Base-by-base conservation (phyloP, 2,797 vertebrate species). In the Acanthurus tractus region DNA sequence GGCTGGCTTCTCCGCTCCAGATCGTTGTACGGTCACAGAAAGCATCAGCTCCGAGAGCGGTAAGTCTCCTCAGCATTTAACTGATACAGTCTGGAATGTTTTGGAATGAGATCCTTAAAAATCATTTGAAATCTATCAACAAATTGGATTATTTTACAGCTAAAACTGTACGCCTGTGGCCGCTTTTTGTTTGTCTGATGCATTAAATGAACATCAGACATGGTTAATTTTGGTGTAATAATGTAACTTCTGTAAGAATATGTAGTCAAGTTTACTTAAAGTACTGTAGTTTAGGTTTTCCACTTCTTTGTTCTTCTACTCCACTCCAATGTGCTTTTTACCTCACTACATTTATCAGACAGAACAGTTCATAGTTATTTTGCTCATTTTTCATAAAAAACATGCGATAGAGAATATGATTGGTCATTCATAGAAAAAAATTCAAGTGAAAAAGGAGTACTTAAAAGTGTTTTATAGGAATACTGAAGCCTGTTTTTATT, bases 1-100 rank as follows among this genome's bases (percentile, higher is more conserved):
- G 80, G 76, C 25, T 71, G 29, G 80, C 25, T 2, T 14, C 63
- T 79, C 82, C 23, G 50, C 2, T 71, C 42, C 11, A 2, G 76
- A 81, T 1, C 10, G 1, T 5, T 93, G 91, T 42, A 1, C 0
- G 0, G 0, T 78, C 54, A 18, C 29, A 0, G 68, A 81, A 0
- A 66, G 36, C 77, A 71, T 20, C 74, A 62, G 14, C 59, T 63
- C 55, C 29, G 42, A 59, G 1, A 34, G 53, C 1, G 54, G 93
- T 93, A 65, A 79, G 89, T 81, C n/a, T 12, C 9, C 1, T 1
- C 20, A 11, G 40, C 64, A 2, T 54, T 48, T 2, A 25, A 1
- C 17, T 17, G 2, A 4, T 13, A 12, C 9, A 4, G 1, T 15
- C 14, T 12, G 15, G 3, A 70, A 1, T 15, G 4, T 25, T 67